These are phyloP conservation scores for Drosophila teissieri DNA, from an alignment of 1,140 invertebrate genomes.

Conservation along the genomic window DNA sequence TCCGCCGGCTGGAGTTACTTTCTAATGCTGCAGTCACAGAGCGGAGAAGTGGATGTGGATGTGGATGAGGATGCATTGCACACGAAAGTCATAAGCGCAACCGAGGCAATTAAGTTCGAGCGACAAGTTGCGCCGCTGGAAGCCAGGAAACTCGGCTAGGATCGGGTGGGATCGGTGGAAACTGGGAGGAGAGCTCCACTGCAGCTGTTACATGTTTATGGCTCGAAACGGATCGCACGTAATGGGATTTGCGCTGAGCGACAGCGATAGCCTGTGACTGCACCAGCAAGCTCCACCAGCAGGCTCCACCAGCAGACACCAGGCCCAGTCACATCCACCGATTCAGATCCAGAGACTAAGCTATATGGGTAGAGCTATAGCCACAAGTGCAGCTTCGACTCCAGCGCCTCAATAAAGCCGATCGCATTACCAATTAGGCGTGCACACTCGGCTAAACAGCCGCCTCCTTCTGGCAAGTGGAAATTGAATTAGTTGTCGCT, in stretches of 20 bases:
- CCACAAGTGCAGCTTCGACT: constrained; percentile 35
- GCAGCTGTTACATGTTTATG: constrained; percentile 81
- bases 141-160: constrained; percentile 61
- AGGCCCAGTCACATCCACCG: constrained; percentile 9
- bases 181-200: constrained; percentile 14
- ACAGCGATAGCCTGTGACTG: constrained; percentile 75
- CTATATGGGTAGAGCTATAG: constrained; percentile 9
- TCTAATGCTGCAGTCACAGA: constrained; percentile 66
- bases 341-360: constrained; percentile 3
- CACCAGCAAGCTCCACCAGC: constrained; percentile 19
- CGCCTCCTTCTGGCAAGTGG: constrained; percentile 67
- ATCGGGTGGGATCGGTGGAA: constrained; percentile 16
- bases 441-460: constrained; percentile 80
- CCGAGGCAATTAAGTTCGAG: constrained; percentile 80
- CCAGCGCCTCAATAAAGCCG: constrained; percentile 77
- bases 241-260: constrained; percentile 81
- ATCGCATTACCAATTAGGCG: constrained; percentile 83
- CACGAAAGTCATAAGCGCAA: constrained; percentile 82
- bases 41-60: constrained; percentile 34
- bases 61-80: constrained; percentile 75
- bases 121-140: constrained; percentile 81
- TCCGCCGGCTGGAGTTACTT: constrained; percentile 70
- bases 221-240: constrained; percentile 81
- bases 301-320: background rate
- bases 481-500: constrained; percentile 83